Evolutionary conservation across 2,113 vertebrate species (phyloP).

Genomic region (Pseudopodoces humilis): DNA sequence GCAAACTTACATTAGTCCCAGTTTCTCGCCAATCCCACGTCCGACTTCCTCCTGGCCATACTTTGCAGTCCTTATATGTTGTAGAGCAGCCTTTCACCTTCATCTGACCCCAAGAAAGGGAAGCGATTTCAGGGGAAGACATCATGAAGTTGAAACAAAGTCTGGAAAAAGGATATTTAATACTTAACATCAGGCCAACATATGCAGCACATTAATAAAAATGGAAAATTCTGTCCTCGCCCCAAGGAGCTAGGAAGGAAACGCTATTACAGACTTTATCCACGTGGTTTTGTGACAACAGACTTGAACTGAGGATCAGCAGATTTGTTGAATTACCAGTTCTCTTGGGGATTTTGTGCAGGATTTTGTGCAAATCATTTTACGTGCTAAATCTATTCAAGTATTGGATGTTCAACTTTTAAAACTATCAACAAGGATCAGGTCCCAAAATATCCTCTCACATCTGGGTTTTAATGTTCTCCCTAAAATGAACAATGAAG

Average conservation of each 20-base stretch:
- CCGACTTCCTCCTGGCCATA: slow-evolving; percentile 95
- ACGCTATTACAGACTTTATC: neutral
- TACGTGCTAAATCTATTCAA: neutral
- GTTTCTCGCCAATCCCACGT: slow-evolving; percentile 97
- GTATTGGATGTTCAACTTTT: neutral
- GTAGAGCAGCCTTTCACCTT: slow-evolving; percentile 85
- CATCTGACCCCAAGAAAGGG: slow-evolving; percentile 94
- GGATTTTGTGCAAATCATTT: neutral
- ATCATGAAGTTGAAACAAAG: slow-evolving; percentile 58
- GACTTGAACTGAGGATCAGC: neutral
- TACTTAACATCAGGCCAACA: neutral
- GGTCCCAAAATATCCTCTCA: neutral
- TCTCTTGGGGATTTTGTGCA: neutral
- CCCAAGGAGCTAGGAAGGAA: slow-evolving; percentile 19
- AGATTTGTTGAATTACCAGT: neutral
- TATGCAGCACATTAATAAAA: neutral
- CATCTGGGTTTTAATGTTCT: neutral
- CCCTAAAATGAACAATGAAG: neutral
- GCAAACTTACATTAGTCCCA: slow-evolving; percentile 86
- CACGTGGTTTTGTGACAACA: neutral
- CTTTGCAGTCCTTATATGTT: slow-evolving; percentile 94
- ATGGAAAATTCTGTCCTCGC: neutral
- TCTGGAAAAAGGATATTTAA: slow-evolving; percentile 65
- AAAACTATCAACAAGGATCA: neutral
- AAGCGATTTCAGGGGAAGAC: slow-evolving; percentile 91